These are phyloP conservation scores for Ceriagrion tenellum DNA, from an alignment of 2,888 invertebrate genomes.

Conservation along the genomic window DNA sequence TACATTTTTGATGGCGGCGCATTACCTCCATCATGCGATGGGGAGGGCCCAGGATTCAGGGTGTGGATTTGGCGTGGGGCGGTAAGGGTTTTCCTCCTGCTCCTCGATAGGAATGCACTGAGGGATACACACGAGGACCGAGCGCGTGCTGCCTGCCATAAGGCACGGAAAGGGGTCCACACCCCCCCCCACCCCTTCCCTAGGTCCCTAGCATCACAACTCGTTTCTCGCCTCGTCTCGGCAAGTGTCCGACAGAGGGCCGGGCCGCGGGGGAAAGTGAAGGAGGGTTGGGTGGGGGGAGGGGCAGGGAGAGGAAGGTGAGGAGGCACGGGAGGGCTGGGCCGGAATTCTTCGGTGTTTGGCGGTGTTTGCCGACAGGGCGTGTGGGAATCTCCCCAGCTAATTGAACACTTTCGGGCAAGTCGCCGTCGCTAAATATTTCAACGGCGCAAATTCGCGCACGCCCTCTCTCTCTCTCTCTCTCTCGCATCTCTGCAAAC, in stretches of 20 bases:
- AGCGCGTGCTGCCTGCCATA: neutral
- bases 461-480: neutral
- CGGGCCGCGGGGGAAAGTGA: no score
- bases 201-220: neutral
- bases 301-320: no score
- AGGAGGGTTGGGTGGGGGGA: no score
- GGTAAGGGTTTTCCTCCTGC: no score
- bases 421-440: neutral
- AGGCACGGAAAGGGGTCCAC: neutral
- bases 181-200: no score
- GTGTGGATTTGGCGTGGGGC: neutral
- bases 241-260: neutral
- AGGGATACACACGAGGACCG: neutral
- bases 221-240: neutral
- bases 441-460: neutral
- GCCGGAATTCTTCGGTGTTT: no score
- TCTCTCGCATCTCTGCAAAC: no score
- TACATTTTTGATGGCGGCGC: neutral
- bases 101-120: constrained; percentile 18
- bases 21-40: neutral
- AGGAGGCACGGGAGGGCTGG: no score
- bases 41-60: neutral
- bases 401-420: neutral
- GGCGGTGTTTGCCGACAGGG: neutral
- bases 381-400: neutral